Conservation (phyloP, 2,797 vertebrate genomes). For the Perodicticus potto region DNA sequence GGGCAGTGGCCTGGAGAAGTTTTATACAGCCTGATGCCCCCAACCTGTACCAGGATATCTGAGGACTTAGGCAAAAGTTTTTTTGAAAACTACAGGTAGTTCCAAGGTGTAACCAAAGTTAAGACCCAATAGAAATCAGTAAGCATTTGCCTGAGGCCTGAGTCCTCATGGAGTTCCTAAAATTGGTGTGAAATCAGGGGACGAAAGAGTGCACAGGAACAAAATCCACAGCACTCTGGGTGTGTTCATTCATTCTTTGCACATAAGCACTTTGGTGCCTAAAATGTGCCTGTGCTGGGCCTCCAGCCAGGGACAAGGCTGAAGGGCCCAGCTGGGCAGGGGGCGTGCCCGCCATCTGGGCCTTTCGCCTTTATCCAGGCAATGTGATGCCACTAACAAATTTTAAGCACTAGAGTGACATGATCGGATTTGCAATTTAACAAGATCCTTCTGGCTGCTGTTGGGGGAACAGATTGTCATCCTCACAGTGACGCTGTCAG, state of each 20-base stretch:
- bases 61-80: background rate
- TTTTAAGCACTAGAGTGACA: background rate
- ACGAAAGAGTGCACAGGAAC: background rate
- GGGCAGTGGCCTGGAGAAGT: no score
- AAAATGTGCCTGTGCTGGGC: rapidly evolving
- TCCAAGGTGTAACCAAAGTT: no score
- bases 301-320: background rate
- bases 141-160: background rate
- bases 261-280: background rate
- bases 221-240: background rate
- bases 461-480: background rate
- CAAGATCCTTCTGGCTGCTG: background rate
- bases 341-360: background rate
- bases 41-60: background rate
- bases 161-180: background rate
- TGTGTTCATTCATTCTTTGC: background rate
- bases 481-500: background rate
- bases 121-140: background rate
- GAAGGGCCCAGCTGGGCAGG: background rate
- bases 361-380: background rate
- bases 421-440: slow-evolving; percentile 7
- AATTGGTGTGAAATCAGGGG: background rate
- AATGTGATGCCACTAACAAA: rapidly evolving
- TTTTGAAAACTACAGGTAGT: background rate
- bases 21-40: no score